Percentiles rank a stretch among this genome's conserved stretches.
phyloP scores from a whole-genome alignment of 2,888 invertebrate genomes.

The Hetaerina titia region DNA sequence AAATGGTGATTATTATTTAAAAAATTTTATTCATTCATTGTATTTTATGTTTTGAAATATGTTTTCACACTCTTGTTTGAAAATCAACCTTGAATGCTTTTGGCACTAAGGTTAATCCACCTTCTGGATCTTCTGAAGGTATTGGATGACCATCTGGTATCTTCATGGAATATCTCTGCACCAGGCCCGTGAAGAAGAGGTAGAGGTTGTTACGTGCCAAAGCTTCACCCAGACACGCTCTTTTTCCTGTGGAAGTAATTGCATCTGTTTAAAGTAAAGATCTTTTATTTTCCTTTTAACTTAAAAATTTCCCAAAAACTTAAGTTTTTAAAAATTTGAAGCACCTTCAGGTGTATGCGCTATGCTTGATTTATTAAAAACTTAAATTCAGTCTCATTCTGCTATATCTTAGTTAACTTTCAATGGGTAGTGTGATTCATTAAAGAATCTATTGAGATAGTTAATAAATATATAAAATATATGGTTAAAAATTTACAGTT shows the following conservation, averaged over 20 bases:
- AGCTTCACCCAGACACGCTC: conserved; percentile 84
- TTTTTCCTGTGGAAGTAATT: conserved; percentile 77
- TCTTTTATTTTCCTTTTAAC: background rate
- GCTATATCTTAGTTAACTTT: no score
- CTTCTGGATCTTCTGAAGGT: conserved; percentile 75
- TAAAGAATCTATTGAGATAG: no score
- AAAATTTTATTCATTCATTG: no score
- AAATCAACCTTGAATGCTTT: conserved; percentile 79
- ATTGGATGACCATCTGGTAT: conserved; percentile 76
- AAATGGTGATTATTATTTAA: no score
- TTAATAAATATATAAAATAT: no score
- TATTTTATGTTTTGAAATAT: background rate
- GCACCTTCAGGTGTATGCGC: no score
- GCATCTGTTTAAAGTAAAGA: background rate
- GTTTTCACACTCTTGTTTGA: conserved; percentile 1
- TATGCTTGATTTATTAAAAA: background rate
- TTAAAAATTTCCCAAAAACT: conserved; percentile 28
- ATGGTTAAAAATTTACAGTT: conserved; percentile 45
- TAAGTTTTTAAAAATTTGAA: conserved; percentile 40
- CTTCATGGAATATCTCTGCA: conserved; percentile 80
- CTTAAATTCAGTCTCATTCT: background rate
- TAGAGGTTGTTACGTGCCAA: conserved; percentile 83
- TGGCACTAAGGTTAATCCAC: conserved; percentile 81
- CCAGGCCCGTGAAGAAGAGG: conserved; percentile 81
- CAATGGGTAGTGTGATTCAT: no score